Conservation (phyloP, 2,888 invertebrate species). For the Boloria selene region DNA sequence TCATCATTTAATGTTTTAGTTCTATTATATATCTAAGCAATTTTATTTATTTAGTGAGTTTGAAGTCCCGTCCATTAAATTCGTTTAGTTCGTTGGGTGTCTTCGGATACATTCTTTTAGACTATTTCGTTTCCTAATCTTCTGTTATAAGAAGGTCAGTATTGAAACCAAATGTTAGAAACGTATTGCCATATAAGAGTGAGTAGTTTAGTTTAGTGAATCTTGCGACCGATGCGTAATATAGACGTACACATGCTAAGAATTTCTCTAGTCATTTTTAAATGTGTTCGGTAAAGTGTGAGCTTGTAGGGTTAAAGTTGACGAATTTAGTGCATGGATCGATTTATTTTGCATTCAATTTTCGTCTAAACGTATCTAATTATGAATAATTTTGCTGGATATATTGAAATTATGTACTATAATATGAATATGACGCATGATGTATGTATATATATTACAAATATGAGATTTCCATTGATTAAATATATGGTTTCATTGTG, state of each 20-base stretch:
- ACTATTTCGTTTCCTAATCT: conserved; percentile 46
- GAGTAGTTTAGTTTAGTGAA: conserved; percentile 46
- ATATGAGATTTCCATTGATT: too few species aligned
- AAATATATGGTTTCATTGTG: too few species aligned
- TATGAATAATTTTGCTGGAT: conserved; percentile 30
- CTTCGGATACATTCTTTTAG: conserved; percentile 36
- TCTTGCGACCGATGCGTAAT: conserved; percentile 34
- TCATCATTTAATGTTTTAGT: conserved; percentile 18
- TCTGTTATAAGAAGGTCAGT: conserved; percentile 63
- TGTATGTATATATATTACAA: too few species aligned
- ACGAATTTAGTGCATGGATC: conserved; percentile 40
- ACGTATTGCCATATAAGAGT: conserved; percentile 51
- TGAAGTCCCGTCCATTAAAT: conserved; percentile 75
- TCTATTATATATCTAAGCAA: conserved; percentile 26
- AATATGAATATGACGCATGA: too few species aligned
- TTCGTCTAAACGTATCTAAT: conserved; percentile 39
- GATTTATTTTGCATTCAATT: conserved; percentile 39
- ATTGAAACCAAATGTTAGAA: conserved; percentile 31
- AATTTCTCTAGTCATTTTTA: conserved; percentile 59
- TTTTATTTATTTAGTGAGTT: conserved; percentile 65
- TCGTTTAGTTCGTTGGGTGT: conserved; percentile 42
- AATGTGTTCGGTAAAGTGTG: conserved; percentile 63
- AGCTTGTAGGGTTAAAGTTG: conserved; percentile 68
- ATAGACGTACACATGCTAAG: conserved; percentile 37
- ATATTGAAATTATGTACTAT: conserved; percentile 23